phyloP scores from a whole-genome alignment of 2,888 invertebrate genomes.

The Tetranychus truncatus region DNA sequence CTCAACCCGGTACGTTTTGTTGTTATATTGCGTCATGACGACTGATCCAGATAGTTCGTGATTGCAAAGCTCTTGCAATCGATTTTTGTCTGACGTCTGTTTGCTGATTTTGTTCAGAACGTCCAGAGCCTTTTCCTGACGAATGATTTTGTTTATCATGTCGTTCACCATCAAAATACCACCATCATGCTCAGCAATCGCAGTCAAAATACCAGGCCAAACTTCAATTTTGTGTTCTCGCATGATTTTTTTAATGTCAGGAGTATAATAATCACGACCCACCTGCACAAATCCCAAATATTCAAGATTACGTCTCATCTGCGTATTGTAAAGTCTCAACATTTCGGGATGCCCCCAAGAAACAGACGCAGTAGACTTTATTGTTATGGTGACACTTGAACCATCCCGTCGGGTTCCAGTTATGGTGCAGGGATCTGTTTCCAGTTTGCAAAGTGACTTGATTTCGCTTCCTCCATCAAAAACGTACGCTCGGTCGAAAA shows the following conservation, averaged over 20 bases:
- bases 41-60: neutral
- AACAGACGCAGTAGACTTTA: slow-evolving; percentile 18
- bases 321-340: slow-evolving; percentile 30
- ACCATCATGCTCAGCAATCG: slow-evolving; percentile 61
- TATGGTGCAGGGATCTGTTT: no score
- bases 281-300: neutral
- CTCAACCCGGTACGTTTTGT: slow-evolving; percentile 36
- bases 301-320: slow-evolving; percentile 29
- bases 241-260: slow-evolving; percentile 18
- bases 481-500: neutral
- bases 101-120: neutral
- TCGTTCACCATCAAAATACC: slow-evolving; percentile 45
- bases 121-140: slow-evolving; percentile 43
- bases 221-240: slow-evolving; percentile 29
- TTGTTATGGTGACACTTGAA: neutral
- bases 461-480: slow-evolving; percentile 12
- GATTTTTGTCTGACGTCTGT: no score
- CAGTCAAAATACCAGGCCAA: slow-evolving; percentile 42
- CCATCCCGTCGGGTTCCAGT: neutral
- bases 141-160: slow-evolving; percentile 49
- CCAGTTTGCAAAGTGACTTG: neutral
- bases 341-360: slow-evolving; percentile 29
- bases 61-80: slow-evolving; percentile 15
- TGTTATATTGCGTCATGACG: slow-evolving; percentile 2
- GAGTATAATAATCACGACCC: slow-evolving; percentile 25